Conservation (phyloP, 2,113 vertebrate genomes). For the Passer domesticus region DNA sequence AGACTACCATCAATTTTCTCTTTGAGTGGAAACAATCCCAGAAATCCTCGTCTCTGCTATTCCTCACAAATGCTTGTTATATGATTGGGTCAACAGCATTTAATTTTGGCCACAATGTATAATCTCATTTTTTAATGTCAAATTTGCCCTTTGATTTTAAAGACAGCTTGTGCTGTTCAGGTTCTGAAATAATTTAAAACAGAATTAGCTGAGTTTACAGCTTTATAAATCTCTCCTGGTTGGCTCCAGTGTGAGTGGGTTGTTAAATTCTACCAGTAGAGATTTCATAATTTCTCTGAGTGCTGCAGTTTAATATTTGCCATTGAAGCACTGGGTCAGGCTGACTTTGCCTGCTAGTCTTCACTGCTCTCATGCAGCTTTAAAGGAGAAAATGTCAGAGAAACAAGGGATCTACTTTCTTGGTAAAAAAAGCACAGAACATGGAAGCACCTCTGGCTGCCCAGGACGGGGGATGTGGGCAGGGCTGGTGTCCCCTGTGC, state of each 20-base stretch:
- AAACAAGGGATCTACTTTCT: background rate
- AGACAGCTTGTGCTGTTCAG: background rate
- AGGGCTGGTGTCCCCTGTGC: background rate
- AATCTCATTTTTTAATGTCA: background rate
- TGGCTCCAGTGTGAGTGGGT: background rate
- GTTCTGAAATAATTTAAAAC: conserved; percentile 28
- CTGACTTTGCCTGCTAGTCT: background rate
- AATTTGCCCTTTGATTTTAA: conserved; percentile 26
- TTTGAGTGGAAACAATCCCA: background rate
- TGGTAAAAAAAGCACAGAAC: background rate
- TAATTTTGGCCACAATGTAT: background rate
- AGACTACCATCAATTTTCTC: background rate
- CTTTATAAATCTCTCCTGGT: conserved; percentile 31
- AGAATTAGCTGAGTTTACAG: conserved; percentile 30
- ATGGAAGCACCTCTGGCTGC: background rate
- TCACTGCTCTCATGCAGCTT: background rate
- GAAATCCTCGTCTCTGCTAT: background rate
- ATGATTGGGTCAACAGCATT: background rate
- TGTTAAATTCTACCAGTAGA: conserved; percentile 38
- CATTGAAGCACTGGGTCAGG: background rate
- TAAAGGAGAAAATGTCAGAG: background rate
- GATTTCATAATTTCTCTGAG: conserved; percentile 29
- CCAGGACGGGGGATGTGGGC: background rate
- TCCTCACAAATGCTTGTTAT: background rate
- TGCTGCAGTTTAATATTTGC: background rate